Conservation (phyloP, 2,797 vertebrate genomes). For the Percopsis omiscomaycus region DNA sequence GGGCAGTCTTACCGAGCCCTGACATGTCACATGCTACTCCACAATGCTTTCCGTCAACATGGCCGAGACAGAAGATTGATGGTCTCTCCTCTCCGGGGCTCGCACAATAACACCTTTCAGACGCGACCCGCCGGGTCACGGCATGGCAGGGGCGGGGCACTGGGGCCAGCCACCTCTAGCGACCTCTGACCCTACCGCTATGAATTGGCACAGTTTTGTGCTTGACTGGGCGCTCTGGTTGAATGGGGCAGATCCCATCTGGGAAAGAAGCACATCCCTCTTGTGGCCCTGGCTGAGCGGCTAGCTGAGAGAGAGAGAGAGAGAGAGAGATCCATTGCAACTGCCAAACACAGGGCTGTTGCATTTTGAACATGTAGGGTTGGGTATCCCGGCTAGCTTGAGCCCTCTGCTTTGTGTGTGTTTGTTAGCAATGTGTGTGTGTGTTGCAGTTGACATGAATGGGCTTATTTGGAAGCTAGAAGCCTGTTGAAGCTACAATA, state of each 20-base stretch:
- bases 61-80: slow-evolving; percentile 39
- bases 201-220: slow-evolving; percentile 35
- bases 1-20: not conserved
- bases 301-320: no score
- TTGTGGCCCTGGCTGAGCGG: not conserved
- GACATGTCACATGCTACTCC: slow-evolving; percentile 19
- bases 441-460: slow-evolving; percentile 33
- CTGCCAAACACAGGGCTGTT: no score
- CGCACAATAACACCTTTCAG: slow-evolving; percentile 43
- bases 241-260: slow-evolving; percentile 12
- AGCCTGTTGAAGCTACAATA: slow-evolving; percentile 33
- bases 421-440: slow-evolving; percentile 8
- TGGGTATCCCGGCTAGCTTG: not conserved
- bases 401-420: slow-evolving; percentile 20
- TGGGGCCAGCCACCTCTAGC: slow-evolving; percentile 22
- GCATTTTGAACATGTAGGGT: not conserved
- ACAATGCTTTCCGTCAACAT: slow-evolving; percentile 22
- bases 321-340: no score
- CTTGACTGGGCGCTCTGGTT: slow-evolving; percentile 30
- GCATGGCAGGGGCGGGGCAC: slow-evolving; percentile 3
- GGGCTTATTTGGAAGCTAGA: slow-evolving; percentile 44
- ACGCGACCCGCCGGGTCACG: slow-evolving; percentile 27
- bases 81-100: slow-evolving; percentile 11
- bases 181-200: slow-evolving; percentile 25
- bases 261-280: slow-evolving; percentile 14